Evolutionary conservation across 2,888 invertebrate genomes (phyloP).

Genomic region (Protodeltote pygarga): DNA sequence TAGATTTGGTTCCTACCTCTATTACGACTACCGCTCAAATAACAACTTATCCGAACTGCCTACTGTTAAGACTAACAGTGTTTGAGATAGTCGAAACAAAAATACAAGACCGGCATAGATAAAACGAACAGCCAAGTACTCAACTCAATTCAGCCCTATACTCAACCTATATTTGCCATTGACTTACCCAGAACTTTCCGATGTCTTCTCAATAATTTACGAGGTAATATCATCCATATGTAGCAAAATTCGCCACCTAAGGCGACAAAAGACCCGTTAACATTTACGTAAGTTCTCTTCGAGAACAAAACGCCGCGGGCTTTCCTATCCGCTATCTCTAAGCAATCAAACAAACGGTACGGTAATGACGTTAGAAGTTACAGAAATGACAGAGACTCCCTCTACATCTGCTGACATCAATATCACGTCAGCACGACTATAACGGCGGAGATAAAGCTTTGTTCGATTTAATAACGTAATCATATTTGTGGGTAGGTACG

Average conservation of each 20-base stretch:
- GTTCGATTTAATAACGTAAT: constrained; percentile 56
- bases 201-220: constrained; percentile 8
- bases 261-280: constrained; percentile 59
- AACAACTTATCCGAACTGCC: too few species aligned
- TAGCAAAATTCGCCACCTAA: constrained; percentile 15
- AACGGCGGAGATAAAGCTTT: constrained; percentile 52
- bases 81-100: too few species aligned
- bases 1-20: too few species aligned
- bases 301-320: constrained; percentile 60
- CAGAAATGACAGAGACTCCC: constrained; percentile 56
- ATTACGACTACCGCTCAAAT: too few species aligned
- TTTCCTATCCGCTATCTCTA: constrained; percentile 62
- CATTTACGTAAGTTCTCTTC: constrained; percentile 68
- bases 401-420: constrained; percentile 65
- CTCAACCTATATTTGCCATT: too few species aligned
- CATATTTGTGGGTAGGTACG: constrained; percentile 47
- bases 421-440: constrained; percentile 53
- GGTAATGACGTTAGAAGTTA: constrained; percentile 67
- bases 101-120: too few species aligned
- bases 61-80: too few species aligned
- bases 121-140: too few species aligned
- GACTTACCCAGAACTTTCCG: too few species aligned
- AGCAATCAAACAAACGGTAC: constrained; percentile 72
- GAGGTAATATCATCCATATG: neutral
- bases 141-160: too few species aligned